Conservation (phyloP, 2,888 invertebrate species). For the Diplolepis rosae region DNA sequence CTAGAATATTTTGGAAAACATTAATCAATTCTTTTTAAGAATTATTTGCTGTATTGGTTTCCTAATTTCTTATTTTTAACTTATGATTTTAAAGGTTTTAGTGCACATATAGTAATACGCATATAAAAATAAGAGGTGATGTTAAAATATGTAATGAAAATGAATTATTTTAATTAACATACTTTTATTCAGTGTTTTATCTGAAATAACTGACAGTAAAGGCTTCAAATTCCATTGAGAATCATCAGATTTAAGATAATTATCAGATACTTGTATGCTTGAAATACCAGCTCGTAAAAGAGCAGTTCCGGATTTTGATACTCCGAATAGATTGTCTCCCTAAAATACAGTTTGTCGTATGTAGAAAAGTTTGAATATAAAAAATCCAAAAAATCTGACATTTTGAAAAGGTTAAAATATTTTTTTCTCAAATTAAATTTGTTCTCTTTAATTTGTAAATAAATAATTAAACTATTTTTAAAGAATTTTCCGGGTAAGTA, state of each 20-base stretch:
- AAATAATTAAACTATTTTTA: too few species aligned
- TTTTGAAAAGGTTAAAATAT: constrained; percentile 41
- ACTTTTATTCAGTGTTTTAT: constrained; percentile 70
- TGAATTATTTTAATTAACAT: constrained; percentile 49
- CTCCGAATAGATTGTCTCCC: constrained; percentile 77
- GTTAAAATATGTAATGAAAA: too few species aligned
- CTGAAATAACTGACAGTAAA: constrained; percentile 73
- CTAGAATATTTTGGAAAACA: constrained; percentile 61
- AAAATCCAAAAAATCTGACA: background rate
- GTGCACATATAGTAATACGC: too few species aligned
- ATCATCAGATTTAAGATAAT: constrained; percentile 56
- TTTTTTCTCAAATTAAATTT: constrained; percentile 11
- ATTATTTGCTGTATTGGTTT: too few species aligned
- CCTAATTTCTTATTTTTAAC: too few species aligned
- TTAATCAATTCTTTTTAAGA: background rate
- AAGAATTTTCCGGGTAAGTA: too few species aligned
- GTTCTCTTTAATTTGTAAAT: too few species aligned
- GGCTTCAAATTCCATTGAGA: constrained; percentile 64
- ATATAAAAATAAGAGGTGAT: too few species aligned
- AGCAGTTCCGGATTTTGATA: constrained; percentile 71
- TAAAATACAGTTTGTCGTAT: constrained; percentile 69
- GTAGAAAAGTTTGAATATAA: background rate
- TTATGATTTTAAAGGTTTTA: too few species aligned
- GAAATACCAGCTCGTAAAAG: constrained; percentile 71
- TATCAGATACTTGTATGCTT: constrained; percentile 59